Conservation (phyloP, 2,888 invertebrate genomes). For the Biston stratarius region DNA sequence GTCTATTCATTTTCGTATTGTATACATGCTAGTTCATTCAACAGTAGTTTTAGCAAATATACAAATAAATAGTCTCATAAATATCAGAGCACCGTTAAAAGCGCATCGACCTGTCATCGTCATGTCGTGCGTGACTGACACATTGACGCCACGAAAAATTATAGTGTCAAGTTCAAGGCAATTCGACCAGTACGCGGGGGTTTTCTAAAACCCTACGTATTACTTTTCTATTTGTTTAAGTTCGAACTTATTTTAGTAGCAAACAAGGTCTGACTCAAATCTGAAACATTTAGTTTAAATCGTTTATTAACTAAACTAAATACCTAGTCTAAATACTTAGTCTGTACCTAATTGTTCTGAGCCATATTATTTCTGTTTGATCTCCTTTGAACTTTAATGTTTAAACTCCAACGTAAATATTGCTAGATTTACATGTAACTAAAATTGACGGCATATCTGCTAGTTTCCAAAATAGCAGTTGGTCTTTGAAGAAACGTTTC, state of each 20-base stretch:
- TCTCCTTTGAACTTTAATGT: background rate
- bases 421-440: constrained; percentile 2
- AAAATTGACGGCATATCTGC: background rate
- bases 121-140: constrained; percentile 64
- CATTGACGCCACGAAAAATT: constrained; percentile 55
- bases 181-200: background rate
- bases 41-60: constrained; percentile 19
- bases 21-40: constrained; percentile 23
- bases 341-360: constrained; percentile 2
- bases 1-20: constrained; percentile 9
- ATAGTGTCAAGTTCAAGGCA: constrained; percentile 57
- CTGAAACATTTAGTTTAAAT: background rate
- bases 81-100: constrained; percentile 55
- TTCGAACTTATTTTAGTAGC: too few relatives aligned
- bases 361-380: background rate
- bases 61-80: constrained; percentile 41
- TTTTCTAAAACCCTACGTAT: too few relatives aligned
- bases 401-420: constrained; percentile 1
- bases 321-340: too few relatives aligned
- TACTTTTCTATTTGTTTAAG: too few relatives aligned
- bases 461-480: background rate
- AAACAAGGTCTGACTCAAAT: too few relatives aligned
- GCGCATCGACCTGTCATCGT: constrained; percentile 60
- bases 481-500: constrained; percentile 13
- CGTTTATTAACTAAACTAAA: background rate